Base-by-base conservation (phyloP, 2,113 vertebrate genomes). In the Pachyramphus minor region DNA sequence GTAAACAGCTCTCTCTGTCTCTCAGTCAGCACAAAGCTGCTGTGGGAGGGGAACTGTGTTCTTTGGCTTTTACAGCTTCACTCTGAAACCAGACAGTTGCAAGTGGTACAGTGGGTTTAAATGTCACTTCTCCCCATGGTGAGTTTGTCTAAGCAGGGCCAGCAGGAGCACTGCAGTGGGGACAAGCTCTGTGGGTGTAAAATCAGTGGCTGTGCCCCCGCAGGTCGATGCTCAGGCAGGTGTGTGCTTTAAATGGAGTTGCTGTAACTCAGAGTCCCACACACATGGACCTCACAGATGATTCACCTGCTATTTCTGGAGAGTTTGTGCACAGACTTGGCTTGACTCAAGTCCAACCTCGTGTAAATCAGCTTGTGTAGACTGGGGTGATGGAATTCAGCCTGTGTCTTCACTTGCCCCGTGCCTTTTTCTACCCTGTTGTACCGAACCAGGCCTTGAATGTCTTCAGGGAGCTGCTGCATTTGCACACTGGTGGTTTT, bases 401-500 rank as follows among this genome's bases (percentile, higher is more conserved):
- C 35, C 45, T 31, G 5, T 27, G 37, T 41, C 66, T 72, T 35
- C 9, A 41, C 47, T 8, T 18, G 6, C 25, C 7, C 41, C 0
- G 0, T n/a, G 11, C 52, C 47, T 39, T 42, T 60, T 62, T 17
- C 60, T 56, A 1, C 28, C 35, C 33, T 45, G 45, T 44, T 37
- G 66, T 16, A 2, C 56, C 22, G 50, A 39, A 20, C 14, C 19
- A 7, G 15, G 21, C 31, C 42, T 28, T 13, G 39, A 5, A 2
- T 14, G 8, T 11, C 24, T 30, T 17, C 2, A 25, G 47, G 42
- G 59, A 53, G 44, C 72, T 75, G 63, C 66, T 55, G 45, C 14
- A 2, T 6, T 11, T 50, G 19, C 10, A 1, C 6, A 7, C 18
- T 17, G 18, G 19, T 6, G 14, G 2, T 35, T 33, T 30, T 67